Evolutionary conservation across 2,888 invertebrate genomes (phyloP).

Genomic region (Drepanosiphum platanoidis): DNA sequence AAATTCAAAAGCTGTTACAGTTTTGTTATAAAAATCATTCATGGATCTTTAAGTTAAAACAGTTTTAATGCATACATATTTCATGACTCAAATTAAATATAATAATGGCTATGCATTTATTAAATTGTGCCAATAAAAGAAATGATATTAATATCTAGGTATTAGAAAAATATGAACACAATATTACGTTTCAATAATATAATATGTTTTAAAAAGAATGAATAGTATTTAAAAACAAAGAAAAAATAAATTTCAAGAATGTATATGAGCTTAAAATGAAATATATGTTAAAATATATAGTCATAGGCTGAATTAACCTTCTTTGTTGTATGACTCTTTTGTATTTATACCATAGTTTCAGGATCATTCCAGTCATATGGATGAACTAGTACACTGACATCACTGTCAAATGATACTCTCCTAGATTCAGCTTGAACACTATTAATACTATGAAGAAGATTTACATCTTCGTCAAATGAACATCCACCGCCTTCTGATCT

Average conservation of each 20-base stretch:
- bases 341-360: conserved; percentile 62
- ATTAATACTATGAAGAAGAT: conserved; percentile 28
- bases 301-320: conserved; percentile 8
- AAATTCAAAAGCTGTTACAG: neutral
- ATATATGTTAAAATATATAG: conserved; percentile 20
- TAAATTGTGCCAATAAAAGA: neutral
- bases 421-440: conserved; percentile 42
- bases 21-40: neutral
- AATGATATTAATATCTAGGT: neutral
- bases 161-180: conserved; percentile 32
- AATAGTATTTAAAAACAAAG: conserved; percentile 26
- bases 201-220: conserved; percentile 5
- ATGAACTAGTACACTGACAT: conserved; percentile 9
- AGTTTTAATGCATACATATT: neutral
- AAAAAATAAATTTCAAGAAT: conserved; percentile 30
- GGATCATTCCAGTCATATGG: conserved; percentile 62
- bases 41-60: conserved; percentile 18
- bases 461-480: conserved; percentile 43
- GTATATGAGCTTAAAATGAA: conserved; percentile 41
- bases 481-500: conserved; percentile 57
- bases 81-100: neutral
- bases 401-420: conserved; percentile 47
- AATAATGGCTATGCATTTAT: neutral
- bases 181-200: neutral
- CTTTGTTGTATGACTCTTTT: neutral